Conservation (phyloP, 2,888 invertebrate species). For the Cryptocheilus praepositus region DNA sequence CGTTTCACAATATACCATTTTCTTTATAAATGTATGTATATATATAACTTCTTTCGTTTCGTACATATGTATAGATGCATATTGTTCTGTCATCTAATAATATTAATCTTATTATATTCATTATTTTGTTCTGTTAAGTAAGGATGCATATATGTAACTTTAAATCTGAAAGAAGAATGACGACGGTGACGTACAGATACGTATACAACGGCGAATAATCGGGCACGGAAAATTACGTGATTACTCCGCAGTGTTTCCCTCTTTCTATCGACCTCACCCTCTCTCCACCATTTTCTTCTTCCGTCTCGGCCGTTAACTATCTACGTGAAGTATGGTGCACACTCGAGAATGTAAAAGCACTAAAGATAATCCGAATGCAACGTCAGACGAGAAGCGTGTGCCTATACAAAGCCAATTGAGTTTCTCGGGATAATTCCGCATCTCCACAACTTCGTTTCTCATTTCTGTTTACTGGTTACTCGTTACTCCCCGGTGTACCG, state of each 20-base stretch:
- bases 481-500: neutral
- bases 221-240: slow-evolving; percentile 10
- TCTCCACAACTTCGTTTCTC: too few relatives aligned
- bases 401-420: neutral
- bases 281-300: slow-evolving; percentile 12
- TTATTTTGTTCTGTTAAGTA: slow-evolving; percentile 43
- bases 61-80: slow-evolving; percentile 59
- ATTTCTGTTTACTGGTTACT: neutral
- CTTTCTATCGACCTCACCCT: neutral
- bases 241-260: neutral
- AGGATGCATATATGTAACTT: slow-evolving; percentile 21
- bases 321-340: neutral
- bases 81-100: slow-evolving; percentile 55
- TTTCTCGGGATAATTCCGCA: neutral
- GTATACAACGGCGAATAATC: slow-evolving; percentile 15
- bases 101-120: slow-evolving; percentile 56
- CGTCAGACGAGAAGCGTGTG: too few relatives aligned
- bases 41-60: slow-evolving; percentile 58
- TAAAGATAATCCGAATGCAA: too few relatives aligned
- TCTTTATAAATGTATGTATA: slow-evolving; percentile 66
- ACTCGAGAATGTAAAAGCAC: neutral
- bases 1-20: slow-evolving; percentile 62
- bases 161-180: slow-evolving; percentile 22
- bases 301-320: neutral
- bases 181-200: slow-evolving; percentile 8